These are phyloP conservation scores for Trissolcus brochymenae DNA, from an alignment of 2,888 invertebrate genomes.

Conservation along the genomic window DNA sequence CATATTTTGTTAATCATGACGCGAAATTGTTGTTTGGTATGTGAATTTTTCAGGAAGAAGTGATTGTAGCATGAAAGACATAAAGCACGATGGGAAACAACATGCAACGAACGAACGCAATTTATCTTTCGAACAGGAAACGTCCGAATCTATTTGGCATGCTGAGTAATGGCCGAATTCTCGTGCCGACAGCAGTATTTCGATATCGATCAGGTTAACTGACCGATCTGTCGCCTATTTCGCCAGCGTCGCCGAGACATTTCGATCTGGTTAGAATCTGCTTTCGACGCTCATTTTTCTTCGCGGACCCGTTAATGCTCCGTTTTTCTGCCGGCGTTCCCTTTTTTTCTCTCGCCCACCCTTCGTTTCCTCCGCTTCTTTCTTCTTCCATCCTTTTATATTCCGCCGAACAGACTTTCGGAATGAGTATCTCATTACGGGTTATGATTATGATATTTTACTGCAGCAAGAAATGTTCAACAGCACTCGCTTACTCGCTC, in stretches of 20 bases:
- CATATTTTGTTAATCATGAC: conserved; percentile 41
- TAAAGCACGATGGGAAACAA: conserved; percentile 55
- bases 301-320: conserved; percentile 35
- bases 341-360: conserved; percentile 9
- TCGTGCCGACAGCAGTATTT: conserved; percentile 55
- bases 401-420: conserved; percentile 27
- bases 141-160: conserved; percentile 57
- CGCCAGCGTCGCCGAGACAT: conserved; percentile 44
- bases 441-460: conserved; percentile 40
- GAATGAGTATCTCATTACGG: conserved; percentile 37
- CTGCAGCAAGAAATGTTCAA: conserved; percentile 20
- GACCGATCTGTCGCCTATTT: conserved; percentile 58
- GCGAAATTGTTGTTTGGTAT: conserved; percentile 37
- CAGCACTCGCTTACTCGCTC: not conserved
- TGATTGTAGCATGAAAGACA: conserved; percentile 54
- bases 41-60: conserved; percentile 40
- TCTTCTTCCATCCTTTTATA: conserved; percentile 15
- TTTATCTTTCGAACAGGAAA: conserved; percentile 56
- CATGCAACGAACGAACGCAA: conserved; percentile 53
- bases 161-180: conserved; percentile 57
- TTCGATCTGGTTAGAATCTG: conserved; percentile 55
- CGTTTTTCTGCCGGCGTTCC: conserved; percentile 8
- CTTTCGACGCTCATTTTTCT: conserved; percentile 48
- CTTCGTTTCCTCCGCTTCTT: conserved; percentile 24
- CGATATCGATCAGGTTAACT: conserved; percentile 58